Conservation (phyloP, 2,888 invertebrate genomes). For the Tromatobia lineatoria region DNA sequence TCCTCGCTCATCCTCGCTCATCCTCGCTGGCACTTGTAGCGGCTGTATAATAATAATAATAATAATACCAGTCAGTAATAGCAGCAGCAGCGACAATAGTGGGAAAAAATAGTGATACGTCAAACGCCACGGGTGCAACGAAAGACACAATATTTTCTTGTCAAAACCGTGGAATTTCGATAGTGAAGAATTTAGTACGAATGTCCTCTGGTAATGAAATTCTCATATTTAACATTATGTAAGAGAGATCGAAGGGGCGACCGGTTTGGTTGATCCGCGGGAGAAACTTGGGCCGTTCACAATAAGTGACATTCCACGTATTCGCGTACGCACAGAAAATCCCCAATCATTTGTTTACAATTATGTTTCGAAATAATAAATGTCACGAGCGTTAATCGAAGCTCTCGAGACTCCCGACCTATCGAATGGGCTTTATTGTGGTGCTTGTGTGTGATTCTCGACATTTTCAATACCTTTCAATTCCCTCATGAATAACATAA, state of each 20-base stretch:
- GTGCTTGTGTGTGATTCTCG: not conserved
- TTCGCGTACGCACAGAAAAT: not conserved
- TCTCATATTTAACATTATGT: not conserved
- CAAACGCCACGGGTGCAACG: conserved; percentile 50
- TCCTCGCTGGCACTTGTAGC: not conserved
- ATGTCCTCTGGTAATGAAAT: conserved; percentile 62
- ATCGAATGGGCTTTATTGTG: not conserved
- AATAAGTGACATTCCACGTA: conserved; percentile 44
- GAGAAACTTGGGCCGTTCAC: not conserved
- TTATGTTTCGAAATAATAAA: conserved; percentile 1
- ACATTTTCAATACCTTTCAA: not conserved
- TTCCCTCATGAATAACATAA: conserved; percentile 56
- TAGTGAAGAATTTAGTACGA: conserved; percentile 51
- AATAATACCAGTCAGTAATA: not conserved
- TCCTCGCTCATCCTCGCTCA: not conserved
- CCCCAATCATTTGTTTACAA: conserved; percentile 33
- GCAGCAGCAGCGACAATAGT: not conserved
- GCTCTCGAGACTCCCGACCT: not conserved
- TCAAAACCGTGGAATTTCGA: conserved; percentile 23
- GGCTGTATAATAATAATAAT: not conserved
- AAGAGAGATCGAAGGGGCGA: conserved; percentile 16
- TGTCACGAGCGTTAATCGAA: not conserved
- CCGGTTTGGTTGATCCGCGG: not conserved
- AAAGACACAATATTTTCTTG: conserved; percentile 42
- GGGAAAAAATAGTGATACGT: conserved; percentile 56